Conservation (phyloP, 2,888 invertebrate species). For the Phaedon cochleariae region DNA sequence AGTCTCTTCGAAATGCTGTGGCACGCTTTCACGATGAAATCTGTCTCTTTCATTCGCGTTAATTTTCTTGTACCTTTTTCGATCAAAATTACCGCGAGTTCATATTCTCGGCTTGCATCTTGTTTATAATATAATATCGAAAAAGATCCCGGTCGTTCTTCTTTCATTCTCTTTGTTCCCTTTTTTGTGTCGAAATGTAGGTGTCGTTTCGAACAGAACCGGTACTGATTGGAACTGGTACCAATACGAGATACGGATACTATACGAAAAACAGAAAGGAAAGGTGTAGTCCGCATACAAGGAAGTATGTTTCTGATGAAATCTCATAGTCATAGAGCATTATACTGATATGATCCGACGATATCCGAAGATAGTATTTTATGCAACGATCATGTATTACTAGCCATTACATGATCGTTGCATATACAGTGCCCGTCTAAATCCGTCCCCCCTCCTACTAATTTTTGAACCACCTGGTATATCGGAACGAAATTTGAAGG, state of each 20-base stretch:
- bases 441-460: too few relatives aligned
- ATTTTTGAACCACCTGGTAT: too few relatives aligned
- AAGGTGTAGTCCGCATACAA: too few relatives aligned
- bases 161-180: not conserved
- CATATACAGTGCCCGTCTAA: too few relatives aligned
- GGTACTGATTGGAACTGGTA: not conserved
- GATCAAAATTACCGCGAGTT: not conserved
- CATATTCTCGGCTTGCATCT: not conserved
- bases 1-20: not conserved
- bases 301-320: too few relatives aligned
- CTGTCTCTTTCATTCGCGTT: not conserved
- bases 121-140: not conserved
- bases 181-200: constrained; percentile 50
- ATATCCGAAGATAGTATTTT: too few relatives aligned
- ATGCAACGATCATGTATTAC: too few relatives aligned
- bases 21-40: not conserved
- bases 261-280: not conserved
- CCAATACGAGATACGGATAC: not conserved
- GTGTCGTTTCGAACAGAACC: constrained; percentile 46
- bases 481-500: too few relatives aligned
- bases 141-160: constrained; percentile 40
- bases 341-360: too few relatives aligned
- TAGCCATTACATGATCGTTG: too few relatives aligned
- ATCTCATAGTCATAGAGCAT: too few relatives aligned
- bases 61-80: not conserved